Conservation (phyloP, 2,888 invertebrate genomes). For the Atethmia centrago region DNA sequence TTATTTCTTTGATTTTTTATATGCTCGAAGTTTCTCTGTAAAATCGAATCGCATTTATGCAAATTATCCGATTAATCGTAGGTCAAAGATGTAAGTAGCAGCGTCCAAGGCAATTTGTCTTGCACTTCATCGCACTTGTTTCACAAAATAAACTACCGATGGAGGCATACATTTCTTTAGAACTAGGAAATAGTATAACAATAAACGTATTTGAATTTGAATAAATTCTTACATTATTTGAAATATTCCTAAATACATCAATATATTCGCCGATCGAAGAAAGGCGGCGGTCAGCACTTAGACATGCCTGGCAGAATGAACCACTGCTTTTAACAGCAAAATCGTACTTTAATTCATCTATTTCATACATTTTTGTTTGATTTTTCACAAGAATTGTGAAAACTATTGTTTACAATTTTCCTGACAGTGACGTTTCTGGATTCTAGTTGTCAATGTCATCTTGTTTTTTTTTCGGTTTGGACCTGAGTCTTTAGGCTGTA, state of each 20-base stretch:
- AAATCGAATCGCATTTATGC: not conserved
- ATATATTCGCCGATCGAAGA: conserved; percentile 29
- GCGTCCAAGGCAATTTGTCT: not conserved
- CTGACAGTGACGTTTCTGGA: not conserved
- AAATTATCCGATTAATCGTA: not conserved
- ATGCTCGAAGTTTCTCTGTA: not conserved
- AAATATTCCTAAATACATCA: conserved; percentile 37
- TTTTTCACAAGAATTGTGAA: not conserved
- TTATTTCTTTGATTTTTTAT: not conserved
- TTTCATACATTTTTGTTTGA: conserved; percentile 30
- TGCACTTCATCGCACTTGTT: too few species aligned
- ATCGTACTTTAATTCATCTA: conserved; percentile 22
- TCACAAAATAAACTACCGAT: not conserved
- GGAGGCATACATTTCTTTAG: not conserved
- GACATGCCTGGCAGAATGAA: conserved; percentile 46
- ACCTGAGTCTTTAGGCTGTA: conserved; percentile 10
- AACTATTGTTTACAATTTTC: conserved; percentile 36
- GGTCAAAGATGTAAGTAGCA: not conserved
- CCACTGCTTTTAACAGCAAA: not conserved
- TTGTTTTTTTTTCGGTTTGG: not conserved
- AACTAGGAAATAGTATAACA: too few species aligned
- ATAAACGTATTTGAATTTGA: too few species aligned
- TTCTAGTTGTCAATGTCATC: not conserved
- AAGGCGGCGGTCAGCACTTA: conserved; percentile 46
- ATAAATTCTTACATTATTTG: not conserved